Conservation (phyloP, 2,888 invertebrate species). For the Xestia ashworthii region DNA sequence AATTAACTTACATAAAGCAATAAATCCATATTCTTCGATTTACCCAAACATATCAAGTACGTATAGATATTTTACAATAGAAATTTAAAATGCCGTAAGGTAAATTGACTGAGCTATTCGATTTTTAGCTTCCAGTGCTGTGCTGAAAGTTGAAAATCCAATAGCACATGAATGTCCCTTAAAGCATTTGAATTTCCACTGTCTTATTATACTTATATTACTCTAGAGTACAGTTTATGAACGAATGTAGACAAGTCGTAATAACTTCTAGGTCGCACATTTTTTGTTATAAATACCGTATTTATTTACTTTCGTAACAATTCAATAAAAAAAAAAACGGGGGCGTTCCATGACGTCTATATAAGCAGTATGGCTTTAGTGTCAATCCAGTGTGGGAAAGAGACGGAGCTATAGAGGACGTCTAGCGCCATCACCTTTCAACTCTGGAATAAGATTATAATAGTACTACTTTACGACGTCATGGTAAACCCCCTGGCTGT, state of each 20-base stretch:
- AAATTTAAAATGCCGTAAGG: not conserved
- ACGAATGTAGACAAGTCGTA: constrained; percentile 22
- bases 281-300: too few species aligned
- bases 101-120: not conserved
- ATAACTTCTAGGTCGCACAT: constrained; percentile 40
- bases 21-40: constrained; percentile 34
- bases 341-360: too few species aligned
- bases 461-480: too few species aligned
- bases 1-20: constrained; percentile 31
- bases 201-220: constrained; percentile 13
- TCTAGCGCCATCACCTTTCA: too few species aligned
- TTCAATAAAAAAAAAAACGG: too few species aligned
- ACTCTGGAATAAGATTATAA: too few species aligned
- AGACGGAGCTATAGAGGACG: too few species aligned
- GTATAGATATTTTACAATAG: constrained; percentile 22
- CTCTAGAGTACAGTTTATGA: constrained; percentile 30
- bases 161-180: not conserved
- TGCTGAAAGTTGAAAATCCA: not conserved
- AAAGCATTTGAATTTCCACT: not conserved
- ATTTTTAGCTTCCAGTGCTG: not conserved
- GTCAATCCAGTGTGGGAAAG: too few species aligned
- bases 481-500: too few species aligned
- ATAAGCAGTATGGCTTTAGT: too few species aligned
- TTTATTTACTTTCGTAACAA: too few species aligned
- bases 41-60: constrained; percentile 58